Percentiles rank a stretch among this genome's conserved stretches.
Evolutionary conservation across 2,113 vertebrate species (phyloP).

Genomic region (Alligator mississippiensis): DNA sequence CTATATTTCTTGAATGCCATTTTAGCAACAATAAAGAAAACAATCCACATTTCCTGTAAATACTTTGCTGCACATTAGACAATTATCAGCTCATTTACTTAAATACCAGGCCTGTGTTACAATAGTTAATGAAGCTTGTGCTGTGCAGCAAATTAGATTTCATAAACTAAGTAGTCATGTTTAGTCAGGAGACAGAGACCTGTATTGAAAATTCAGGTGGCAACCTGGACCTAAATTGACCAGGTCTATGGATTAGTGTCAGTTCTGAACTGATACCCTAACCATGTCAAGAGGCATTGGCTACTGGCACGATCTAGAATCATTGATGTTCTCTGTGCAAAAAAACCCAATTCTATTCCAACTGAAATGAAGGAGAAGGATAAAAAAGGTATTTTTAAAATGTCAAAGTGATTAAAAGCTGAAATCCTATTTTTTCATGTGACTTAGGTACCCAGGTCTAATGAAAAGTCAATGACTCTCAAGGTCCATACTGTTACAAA

Average conservation of each 20-base stretch:
- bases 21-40: slow-evolving; percentile 34
- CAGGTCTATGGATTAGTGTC: too few relatives aligned
- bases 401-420: not conserved
- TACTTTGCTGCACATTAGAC: slow-evolving; percentile 60
- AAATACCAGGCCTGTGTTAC: slow-evolving; percentile 53
- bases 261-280: not conserved
- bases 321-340: not conserved
- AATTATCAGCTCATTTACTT: slow-evolving; percentile 66
- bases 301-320: not conserved
- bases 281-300: not conserved
- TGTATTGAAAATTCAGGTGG: not conserved
- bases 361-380: not conserved
- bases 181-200: not conserved
- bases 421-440: not conserved
- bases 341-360: not conserved
- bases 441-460: not conserved
- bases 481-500: not conserved
- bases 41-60: slow-evolving; percentile 63
- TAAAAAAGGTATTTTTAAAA: not conserved
- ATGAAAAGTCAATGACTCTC: not conserved
- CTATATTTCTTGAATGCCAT: slow-evolving; percentile 32
- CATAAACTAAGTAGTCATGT: not conserved
- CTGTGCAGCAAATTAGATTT: slow-evolving; percentile 33
- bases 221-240: not conserved
- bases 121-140: slow-evolving; percentile 48